phyloP scores from a whole-genome alignment of 1,140 invertebrate genomes.

The Nymphalis io region DNA sequence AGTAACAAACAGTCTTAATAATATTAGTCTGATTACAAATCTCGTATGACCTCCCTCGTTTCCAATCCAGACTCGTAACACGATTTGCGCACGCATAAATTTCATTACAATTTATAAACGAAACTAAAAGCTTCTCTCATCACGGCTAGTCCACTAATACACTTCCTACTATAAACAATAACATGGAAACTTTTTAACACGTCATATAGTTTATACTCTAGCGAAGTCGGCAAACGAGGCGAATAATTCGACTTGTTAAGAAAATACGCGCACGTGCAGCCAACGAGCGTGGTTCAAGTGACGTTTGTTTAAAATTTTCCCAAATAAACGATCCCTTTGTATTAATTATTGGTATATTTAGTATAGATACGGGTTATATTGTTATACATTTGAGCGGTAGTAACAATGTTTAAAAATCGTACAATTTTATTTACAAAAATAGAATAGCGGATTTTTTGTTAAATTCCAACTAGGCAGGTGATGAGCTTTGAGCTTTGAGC shows the following conservation, averaged over 20 bases:
- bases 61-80: conserved; percentile 21
- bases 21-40: background rate
- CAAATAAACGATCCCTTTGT: conserved; percentile 25
- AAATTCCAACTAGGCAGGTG: too few relatives aligned
- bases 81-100: conserved; percentile 18
- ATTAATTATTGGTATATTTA: conserved; percentile 2
- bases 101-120: conserved; percentile 34
- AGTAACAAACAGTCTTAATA: background rate
- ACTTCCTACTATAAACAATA: conserved; percentile 75
- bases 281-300: conserved; percentile 58
- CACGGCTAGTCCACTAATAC: conserved; percentile 57
- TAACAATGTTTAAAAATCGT: too few relatives aligned
- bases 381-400: background rate
- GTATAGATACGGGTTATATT: background rate
- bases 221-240: conserved; percentile 58
- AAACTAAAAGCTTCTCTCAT: conserved; percentile 75
- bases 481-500: too few relatives aligned
- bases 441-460: too few relatives aligned
- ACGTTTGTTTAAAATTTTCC: conserved; percentile 39
- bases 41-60: conserved; percentile 1
- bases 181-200: conserved; percentile 77
- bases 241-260: conserved; percentile 75
- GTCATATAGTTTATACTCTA: conserved; percentile 64
- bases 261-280: conserved; percentile 71
- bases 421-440: too few relatives aligned